Evolutionary conservation across 2,113 vertebrate species (phyloP), one percentile per base, ranked within the genome.

Genomic region (Rynchops niger): DNA sequence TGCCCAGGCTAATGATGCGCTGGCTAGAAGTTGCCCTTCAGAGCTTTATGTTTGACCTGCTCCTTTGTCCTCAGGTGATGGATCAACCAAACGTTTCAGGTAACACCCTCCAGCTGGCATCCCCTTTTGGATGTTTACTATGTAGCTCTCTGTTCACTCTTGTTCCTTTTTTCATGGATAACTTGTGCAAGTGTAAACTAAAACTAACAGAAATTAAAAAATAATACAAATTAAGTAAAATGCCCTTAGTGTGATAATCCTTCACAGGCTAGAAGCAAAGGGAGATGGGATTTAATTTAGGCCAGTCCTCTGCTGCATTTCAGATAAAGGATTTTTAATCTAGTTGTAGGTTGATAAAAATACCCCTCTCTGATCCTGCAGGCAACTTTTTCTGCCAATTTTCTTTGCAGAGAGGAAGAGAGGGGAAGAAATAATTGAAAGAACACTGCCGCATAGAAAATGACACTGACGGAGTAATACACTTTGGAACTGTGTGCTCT

Each of bases 251-350:
- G 53, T 76, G 38, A 73, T 92, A 76, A 82, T 96, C 71, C 50
- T 92, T 85, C 92, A 72, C 91, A 95, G 82, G 77, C 84, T 80
- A 91, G 86, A 97, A 95, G 92, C 95, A 93, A 93, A 95, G 32
- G 79, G 72, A 97, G 92, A 96, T 53, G 89, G 86, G 91, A 92
- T 94, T 93, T 97, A 98, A 98, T 98, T 98, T 97, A 98, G 96
- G 95, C 63, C 88, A 91, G 93, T 95, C 97, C 93, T 98, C 94
- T 96, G 97, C 97, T 97, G 97, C 97, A 97, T 98, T 97, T 94
- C 97, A 96, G 96, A 98, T 98, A 97, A 97, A 97, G 92, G 72
- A 93, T 96, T 97, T 98, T 97, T 97, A 98, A 98, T 98, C 97
- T 98, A 96, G 93, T 97, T 92, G 82, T 95, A 97, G 94, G 94